Evolutionary conservation across 1,140 invertebrate genomes (phyloP), one percentile per base, ranked within the genome.

Genomic region (Drosophila tristis): DNA sequence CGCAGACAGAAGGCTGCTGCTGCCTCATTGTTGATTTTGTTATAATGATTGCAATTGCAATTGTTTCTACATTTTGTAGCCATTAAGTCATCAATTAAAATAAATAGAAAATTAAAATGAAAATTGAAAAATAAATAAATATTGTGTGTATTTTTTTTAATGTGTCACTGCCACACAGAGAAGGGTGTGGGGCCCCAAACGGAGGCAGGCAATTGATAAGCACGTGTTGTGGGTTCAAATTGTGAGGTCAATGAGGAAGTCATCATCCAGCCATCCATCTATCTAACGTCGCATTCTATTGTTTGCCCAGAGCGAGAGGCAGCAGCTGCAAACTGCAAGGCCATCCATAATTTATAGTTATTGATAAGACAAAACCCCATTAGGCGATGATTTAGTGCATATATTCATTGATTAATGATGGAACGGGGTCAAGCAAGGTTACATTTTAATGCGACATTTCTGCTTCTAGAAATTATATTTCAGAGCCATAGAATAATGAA

Each of bases 41-140:
- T 73, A 56, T 86, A 86, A 85, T 85, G 78, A 86, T 85, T 86
- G 62, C 56, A 78, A 78, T 85, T 80, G 61, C 62, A 87, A 70
- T 87, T 87, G 70, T 73, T 71, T 75, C 78, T 43, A 76, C 70
- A 50, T 35, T 68, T 51, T 78, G 35, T 11, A 50, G 74, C 64
- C 67, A 87, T 89, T 89, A 87, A 87, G 74, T 82, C 84, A 87
- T 87, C 82, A 87, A 87, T 87, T 87, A 82, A 87, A 87, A 87
- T 89, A 87, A 82, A 87, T 87, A 89, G 78, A 66, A 71, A 87
- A 82, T 78, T 72, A 81, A 87, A 74, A 76, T 64, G 66, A 8
- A 8, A 31, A 35, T 4, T 3, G 9, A 9, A 35, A 35, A 35
- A 39, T 39, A 11, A 87, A 86, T 78, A 78, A 78, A 81, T 87